Conservation (phyloP, 1,140 invertebrate genomes). For the Drosophila punjabiensis region DNA sequence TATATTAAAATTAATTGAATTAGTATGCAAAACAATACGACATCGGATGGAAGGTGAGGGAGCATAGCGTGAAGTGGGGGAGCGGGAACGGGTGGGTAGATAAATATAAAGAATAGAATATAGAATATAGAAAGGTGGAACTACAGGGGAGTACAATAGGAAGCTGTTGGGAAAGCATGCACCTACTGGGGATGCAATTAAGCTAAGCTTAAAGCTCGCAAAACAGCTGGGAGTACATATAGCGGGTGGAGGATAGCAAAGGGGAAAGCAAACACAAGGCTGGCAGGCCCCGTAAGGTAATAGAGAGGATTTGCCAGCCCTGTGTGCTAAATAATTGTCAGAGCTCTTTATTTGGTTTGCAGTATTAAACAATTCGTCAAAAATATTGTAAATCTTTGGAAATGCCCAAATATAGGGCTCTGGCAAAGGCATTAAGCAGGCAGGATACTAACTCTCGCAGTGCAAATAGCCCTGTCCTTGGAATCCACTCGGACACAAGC, state of each 20-base stretch:
- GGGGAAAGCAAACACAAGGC: conserved; percentile 19
- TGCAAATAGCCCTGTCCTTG: conserved; percentile 94
- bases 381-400: neutral
- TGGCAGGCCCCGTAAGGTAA: neutral
- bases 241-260: conserved; percentile 35
- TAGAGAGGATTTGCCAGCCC: neutral
- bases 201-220: conserved; percentile 44
- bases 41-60: conserved; percentile 53
- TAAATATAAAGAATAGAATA: conserved; percentile 17
- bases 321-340: neutral
- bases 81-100: conserved; percentile 33
- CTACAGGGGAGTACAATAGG: conserved; percentile 19
- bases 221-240: conserved; percentile 32
- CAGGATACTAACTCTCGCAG: conserved; percentile 93
- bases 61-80: conserved; percentile 80
- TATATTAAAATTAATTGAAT: conserved; percentile 74
- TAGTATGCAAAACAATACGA: conserved; percentile 74
- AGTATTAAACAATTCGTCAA: neutral
- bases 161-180: conserved; percentile 52
- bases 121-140: conserved; percentile 1
- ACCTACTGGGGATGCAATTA: conserved; percentile 42
- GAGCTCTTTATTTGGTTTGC: conserved; percentile 2
- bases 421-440: conserved; percentile 35
- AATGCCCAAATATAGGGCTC: conserved; percentile 14
- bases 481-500: conserved; percentile 94